Conservation (phyloP, 2,888 invertebrate species). For the Piscicola geometra region DNA sequence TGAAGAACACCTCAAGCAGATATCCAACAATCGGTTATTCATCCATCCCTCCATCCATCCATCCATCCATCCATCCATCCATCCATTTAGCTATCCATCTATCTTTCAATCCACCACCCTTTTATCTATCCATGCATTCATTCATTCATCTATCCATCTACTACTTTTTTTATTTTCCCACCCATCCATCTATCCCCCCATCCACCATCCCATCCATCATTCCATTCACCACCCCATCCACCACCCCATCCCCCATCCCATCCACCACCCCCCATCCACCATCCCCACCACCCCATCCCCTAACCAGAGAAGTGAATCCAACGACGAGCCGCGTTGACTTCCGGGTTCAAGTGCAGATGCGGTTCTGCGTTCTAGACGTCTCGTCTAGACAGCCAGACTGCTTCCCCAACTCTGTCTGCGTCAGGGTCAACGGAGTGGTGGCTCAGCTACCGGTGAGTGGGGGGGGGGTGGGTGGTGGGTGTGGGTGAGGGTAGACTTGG, state of each 20-base stretch:
- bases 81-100: no score
- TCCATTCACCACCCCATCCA: neutral
- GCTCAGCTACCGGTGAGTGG: slow-evolving; percentile 80
- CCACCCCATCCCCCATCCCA: neutral
- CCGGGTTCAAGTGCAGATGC: slow-evolving; percentile 72
- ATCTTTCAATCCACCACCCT: neutral
- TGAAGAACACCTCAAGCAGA: slow-evolving; percentile 84
- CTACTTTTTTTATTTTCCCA: no score
- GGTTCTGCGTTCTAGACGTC: slow-evolving; percentile 86
- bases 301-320: slow-evolving; percentile 18
- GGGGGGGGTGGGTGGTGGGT: no score
- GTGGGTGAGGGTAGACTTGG: no score
- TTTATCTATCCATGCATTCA: neutral
- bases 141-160: no score
- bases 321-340: slow-evolving; percentile 62
- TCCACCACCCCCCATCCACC: neutral
- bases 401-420: slow-evolving; percentile 84
- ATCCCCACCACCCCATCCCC: neutral
- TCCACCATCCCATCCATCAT: no score
- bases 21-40: slow-evolving; percentile 69
- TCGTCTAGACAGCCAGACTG: slow-evolving; percentile 84
- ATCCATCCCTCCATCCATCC: neutral
- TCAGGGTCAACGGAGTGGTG: slow-evolving; percentile 85
- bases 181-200: no score
- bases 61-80: no score